These are phyloP conservation scores for Proteles cristata DNA, from an alignment of 2,113 vertebrate species.

Conservation along the genomic window DNA sequence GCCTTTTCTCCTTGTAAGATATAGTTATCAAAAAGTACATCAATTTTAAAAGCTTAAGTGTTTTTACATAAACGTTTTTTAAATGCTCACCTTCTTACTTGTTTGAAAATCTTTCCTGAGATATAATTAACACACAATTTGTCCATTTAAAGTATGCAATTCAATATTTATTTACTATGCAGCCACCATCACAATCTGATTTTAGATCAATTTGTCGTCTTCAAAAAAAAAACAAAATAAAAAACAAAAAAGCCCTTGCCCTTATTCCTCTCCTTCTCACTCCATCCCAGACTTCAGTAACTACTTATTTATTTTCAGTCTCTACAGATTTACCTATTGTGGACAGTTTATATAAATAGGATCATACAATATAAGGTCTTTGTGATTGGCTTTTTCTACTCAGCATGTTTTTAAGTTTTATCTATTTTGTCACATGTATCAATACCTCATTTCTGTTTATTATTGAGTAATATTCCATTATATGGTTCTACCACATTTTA, in stretches of 20 bases:
- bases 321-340: background rate
- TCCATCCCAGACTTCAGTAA: background rate
- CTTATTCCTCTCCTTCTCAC: background rate
- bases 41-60: constrained; percentile 13
- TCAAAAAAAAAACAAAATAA: background rate
- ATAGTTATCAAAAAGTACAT: constrained; percentile 18
- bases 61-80: constrained; percentile 43
- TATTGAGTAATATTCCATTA: background rate
- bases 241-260: background rate
- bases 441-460: constrained; percentile 1
- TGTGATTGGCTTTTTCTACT: background rate
- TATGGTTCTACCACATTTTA: background rate
- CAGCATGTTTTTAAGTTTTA: background rate
- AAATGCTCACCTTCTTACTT: background rate
- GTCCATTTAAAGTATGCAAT: background rate
- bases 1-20: background rate
- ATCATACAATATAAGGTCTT: background rate
- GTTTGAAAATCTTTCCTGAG: background rate
- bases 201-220: background rate
- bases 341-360: background rate
- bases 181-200: background rate
- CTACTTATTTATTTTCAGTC: background rate
- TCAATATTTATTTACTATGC: background rate
- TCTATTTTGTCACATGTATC: background rate
- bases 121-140: constrained; percentile 14